Conservation (phyloP, 1,140 invertebrate species). For the Medauroidea extradentata region DNA sequence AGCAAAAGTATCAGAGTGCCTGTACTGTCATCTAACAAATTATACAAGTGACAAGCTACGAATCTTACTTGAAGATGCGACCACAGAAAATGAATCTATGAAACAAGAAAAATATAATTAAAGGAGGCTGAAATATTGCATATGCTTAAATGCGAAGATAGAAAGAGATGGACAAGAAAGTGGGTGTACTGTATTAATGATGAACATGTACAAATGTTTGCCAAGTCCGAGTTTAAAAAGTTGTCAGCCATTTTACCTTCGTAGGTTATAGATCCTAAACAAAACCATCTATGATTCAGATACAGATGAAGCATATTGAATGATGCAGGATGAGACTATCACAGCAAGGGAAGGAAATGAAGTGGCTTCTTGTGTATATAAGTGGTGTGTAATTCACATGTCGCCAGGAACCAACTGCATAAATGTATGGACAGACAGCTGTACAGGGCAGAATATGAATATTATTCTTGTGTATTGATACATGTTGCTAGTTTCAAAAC, state of each 20-base stretch:
- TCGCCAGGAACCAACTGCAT: background rate
- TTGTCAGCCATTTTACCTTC: slow-evolving; percentile 8
- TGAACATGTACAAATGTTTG: slow-evolving; percentile 9
- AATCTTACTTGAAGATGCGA: background rate
- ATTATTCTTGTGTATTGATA: slow-evolving; percentile 2
- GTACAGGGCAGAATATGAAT: slow-evolving; percentile 10
- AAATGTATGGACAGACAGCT: slow-evolving; percentile 9
- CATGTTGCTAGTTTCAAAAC: slow-evolving; percentile 1
- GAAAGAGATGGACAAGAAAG: background rate
- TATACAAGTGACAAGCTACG: slow-evolving; percentile 6
- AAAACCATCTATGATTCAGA: slow-evolving; percentile 9
- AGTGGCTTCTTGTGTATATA: slow-evolving; percentile 10
- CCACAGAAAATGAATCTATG: slow-evolving; percentile 2
- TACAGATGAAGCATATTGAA: slow-evolving; percentile 4
- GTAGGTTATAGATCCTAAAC: slow-evolving; percentile 10
- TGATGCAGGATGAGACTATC: slow-evolving; percentile 15
- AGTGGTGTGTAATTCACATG: slow-evolving; percentile 4
- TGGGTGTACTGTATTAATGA: slow-evolving; percentile 1
- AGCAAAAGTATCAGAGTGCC: slow-evolving; percentile 3
- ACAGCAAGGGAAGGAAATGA: slow-evolving; percentile 8
- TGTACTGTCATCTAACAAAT: background rate
- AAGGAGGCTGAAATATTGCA: slow-evolving; percentile 5
- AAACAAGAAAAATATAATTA: slow-evolving; percentile 6
- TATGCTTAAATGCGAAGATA: slow-evolving; percentile 8
- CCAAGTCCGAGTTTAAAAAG: slow-evolving; percentile 7